Evolutionary conservation across 23 tunicate genomes (phyloP).

Genomic region (Styela plicata): DNA sequence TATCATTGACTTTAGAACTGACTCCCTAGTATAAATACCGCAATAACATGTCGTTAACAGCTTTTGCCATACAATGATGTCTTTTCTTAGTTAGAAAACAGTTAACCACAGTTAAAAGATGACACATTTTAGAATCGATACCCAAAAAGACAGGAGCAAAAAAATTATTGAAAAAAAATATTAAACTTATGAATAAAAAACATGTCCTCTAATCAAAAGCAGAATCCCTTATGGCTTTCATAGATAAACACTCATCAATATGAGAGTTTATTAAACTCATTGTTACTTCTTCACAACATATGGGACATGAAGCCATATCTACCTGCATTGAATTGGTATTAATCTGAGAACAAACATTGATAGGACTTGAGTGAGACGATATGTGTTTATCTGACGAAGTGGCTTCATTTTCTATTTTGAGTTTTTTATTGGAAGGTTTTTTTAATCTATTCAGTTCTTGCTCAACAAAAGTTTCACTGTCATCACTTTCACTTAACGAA

Average conservation of each 20-base stretch:
- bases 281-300: not conserved
- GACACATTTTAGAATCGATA: too few relatives aligned
- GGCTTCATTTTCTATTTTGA: not conserved
- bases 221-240: constrained; percentile 24
- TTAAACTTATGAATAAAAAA: not conserved
- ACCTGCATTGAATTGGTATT: not conserved
- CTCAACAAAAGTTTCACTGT: not conserved
- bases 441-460: too few relatives aligned
- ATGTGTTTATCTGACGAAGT: too few relatives aligned
- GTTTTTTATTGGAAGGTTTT: not conserved
- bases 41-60: too few relatives aligned
- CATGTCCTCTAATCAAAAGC: not conserved
- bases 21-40: too few relatives aligned
- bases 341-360: not conserved
- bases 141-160: too few relatives aligned
- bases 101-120: too few relatives aligned
- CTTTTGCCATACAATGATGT: too few relatives aligned
- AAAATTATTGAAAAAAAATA: too few relatives aligned
- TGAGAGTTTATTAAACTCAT: constrained; percentile 2
- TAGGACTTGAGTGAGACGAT: too few relatives aligned
- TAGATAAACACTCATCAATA: constrained; percentile 26
- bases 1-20: too few relatives aligned
- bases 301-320: constrained; percentile 22
- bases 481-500: constrained; percentile 11
- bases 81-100: too few relatives aligned